Conservation (phyloP, 2,797 vertebrate species). For the Muscicapa striata region DNA sequence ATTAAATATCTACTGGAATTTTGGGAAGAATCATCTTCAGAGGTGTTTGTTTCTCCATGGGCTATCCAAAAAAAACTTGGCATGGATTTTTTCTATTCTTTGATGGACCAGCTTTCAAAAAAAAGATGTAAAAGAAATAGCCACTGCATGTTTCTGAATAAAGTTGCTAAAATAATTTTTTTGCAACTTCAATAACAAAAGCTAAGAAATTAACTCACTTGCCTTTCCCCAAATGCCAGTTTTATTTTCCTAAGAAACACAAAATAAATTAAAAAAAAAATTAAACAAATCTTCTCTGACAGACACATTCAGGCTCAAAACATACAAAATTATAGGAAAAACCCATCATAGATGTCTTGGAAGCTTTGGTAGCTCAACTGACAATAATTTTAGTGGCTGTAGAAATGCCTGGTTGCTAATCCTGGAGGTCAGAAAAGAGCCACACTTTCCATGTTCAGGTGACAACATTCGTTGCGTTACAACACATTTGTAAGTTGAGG, state of each 20-base stretch:
- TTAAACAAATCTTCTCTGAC: background rate
- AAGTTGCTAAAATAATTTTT: background rate
- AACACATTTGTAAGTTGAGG: fast-evolving
- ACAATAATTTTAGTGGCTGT: background rate
- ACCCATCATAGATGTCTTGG: background rate
- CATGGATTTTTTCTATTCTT: background rate
- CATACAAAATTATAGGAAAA: background rate
- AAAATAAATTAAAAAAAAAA: background rate
- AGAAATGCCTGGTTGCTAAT: background rate
- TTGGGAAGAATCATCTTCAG: background rate
- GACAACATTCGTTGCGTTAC: background rate
- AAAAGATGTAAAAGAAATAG: background rate
- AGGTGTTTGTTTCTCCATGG: background rate
- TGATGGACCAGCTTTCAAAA: background rate
- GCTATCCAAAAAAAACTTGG: background rate
- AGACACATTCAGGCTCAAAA: background rate
- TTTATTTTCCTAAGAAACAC: background rate
- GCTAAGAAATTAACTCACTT: background rate
- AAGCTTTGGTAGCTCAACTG: background rate
- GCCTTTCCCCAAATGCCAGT: fast-evolving
- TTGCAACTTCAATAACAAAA: background rate
- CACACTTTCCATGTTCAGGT: too few species aligned
- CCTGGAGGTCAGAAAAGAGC: background rate
- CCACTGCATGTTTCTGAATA: background rate
- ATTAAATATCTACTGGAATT: background rate